A percentile compares a stretch with the other conserved stretches of the same genome.
Conservation (phyloP, 2,113 vertebrate genomes). For the Isurus oxyrinchus region DNA sequence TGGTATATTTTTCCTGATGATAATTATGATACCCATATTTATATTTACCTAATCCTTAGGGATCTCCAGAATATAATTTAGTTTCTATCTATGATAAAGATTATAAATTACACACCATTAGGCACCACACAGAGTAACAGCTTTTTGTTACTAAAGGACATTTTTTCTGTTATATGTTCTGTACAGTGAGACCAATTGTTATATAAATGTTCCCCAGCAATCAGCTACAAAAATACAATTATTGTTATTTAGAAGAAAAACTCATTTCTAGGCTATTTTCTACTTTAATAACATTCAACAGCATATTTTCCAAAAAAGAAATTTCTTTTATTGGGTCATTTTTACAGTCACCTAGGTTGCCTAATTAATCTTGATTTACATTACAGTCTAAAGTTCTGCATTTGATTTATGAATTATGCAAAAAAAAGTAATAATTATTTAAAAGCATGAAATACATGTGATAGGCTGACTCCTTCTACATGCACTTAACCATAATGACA, state of each 20-base stretch:
- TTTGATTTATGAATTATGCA: neutral
- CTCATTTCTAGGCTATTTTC: neutral
- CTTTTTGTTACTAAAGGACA: neutral
- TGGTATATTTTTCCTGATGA: neutral
- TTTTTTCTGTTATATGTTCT: neutral
- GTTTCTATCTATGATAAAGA: neutral
- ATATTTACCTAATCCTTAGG: neutral
- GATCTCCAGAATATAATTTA: neutral
- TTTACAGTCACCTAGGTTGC: neutral
- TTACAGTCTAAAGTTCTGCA: neutral
- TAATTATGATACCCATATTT: conserved; percentile 14
- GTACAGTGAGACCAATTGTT: neutral
- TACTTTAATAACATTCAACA: neutral
- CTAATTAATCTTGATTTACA: neutral
- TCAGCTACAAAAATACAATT: neutral
- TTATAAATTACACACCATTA: neutral
- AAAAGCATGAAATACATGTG: neutral
- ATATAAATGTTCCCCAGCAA: neutral
- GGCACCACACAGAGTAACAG: neutral
- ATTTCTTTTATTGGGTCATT: neutral
- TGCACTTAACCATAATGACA: neutral
- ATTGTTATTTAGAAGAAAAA: neutral
- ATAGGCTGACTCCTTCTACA: neutral
- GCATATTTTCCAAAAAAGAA: neutral
- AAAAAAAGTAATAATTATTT: neutral